A percentile compares a stretch with the other conserved stretches of the same genome.
phyloP scores from a whole-genome alignment of 2,888 invertebrate species.

The Chloromyia formosa region DNA sequence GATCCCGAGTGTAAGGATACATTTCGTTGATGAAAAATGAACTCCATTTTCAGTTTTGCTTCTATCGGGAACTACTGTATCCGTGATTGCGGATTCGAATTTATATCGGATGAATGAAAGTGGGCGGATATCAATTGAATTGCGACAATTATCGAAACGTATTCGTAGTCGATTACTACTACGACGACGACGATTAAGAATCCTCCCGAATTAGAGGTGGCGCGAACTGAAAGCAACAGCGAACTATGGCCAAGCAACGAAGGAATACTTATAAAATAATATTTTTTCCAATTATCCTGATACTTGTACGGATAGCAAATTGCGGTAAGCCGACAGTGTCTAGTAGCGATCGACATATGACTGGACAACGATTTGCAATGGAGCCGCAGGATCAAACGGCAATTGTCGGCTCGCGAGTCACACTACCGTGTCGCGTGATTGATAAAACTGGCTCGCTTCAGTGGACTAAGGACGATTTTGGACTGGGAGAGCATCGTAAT shows the following conservation, averaged over 20 bases:
- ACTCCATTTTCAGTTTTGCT: slow-evolving; percentile 2
- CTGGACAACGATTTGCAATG: slow-evolving; percentile 86
- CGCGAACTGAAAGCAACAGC: slow-evolving; percentile 11
- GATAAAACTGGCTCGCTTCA: slow-evolving; percentile 89
- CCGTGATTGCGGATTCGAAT: neutral
- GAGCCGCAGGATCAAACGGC: slow-evolving; percentile 93
- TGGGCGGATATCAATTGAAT: neutral
- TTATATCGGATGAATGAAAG: slow-evolving; percentile 22
- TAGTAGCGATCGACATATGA: slow-evolving; percentile 42
- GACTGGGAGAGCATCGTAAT: slow-evolving; percentile 89
- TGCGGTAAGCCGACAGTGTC: slow-evolving; percentile 38
- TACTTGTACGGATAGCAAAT: slow-evolving; percentile 48
- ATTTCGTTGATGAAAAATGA: slow-evolving; percentile 8
- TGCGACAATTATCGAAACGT: slow-evolving; percentile 27
- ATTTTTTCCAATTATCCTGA: slow-evolving; percentile 49
- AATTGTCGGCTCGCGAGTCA: slow-evolving; percentile 86
- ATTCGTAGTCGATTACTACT: too few species aligned
- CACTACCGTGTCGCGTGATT: slow-evolving; percentile 89
- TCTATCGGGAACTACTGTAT: neutral
- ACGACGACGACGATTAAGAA: neutral
- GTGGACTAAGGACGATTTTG: slow-evolving; percentile 98
- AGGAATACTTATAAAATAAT: slow-evolving; percentile 48
- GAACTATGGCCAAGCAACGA: slow-evolving; percentile 43
- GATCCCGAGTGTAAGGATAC: neutral
- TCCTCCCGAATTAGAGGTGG: slow-evolving; percentile 7